Evolutionary conservation across 2,113 vertebrate species (phyloP), one percentile per base, ranked within the genome.

Genomic region (Pteruthius melanotis): DNA sequence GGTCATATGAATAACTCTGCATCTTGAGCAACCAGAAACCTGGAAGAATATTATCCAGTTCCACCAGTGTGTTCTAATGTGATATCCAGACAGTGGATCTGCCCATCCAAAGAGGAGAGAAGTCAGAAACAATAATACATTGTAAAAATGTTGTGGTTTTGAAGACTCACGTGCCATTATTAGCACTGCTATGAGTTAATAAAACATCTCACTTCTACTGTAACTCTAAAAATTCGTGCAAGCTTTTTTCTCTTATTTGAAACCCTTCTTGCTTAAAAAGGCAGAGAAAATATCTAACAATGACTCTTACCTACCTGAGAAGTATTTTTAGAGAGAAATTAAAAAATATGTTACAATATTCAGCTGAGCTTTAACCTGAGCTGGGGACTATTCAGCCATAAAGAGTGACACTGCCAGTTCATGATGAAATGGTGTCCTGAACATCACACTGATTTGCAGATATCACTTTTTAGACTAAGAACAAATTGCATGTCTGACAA

Each of bases 401-500:
- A 78, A 95, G 87, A 84, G 59, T 68, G 87, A 54, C 40, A 21
- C 37, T 68, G 40, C 33, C 54, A 56, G 76, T 10, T 50, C 49
- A 83, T 45, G 77, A 94, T 45, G 65, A 17, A 93, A 92, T 37
- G 60, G 87, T 30, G 79, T 50, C 77, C 79, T 68, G 83, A 82
- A 65, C 23, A 83, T 91, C 72, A 82, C 11, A 42, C 83, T 75
- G 83, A 97, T 95, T 90, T 92, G 89, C 93, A 94, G 74, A 90
- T 95, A 94, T 96, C 98, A 97, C 95, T 96, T 94, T 71, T 84
- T 72, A 95, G 81, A 92, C 95, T 82, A 94, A 96, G 98, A 98
- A 98, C 95, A 98, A 98, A 99, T 96, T 97, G 95, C 97, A 96
- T 96, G 69, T 97, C 97, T 98, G 95, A 98, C 97, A 98, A 97